Percentiles rank a stretch among this genome's conserved stretches.
These are phyloP conservation scores for Plodia interpunctella DNA, from an alignment of 1,140 invertebrate genomes.

Conservation along the genomic window DNA sequence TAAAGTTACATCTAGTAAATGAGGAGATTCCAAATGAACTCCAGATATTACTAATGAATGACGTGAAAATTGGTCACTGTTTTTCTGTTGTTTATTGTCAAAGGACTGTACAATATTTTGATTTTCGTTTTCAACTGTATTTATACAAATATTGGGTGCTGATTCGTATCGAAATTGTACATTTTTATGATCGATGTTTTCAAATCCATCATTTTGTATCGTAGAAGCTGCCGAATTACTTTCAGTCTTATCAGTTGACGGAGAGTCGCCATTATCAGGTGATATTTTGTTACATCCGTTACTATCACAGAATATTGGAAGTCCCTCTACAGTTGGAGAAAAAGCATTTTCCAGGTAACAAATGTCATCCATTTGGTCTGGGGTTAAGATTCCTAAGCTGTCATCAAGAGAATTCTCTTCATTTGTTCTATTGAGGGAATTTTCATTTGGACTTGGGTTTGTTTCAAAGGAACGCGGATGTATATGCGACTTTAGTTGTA, in stretches of 20 bases:
- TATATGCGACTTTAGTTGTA: slow-evolving; percentile 62
- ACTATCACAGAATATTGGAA: slow-evolving; percentile 67
- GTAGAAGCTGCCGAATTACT: slow-evolving; percentile 69
- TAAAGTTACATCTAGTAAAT: slow-evolving; percentile 2
- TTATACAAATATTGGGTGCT: slow-evolving; percentile 47
- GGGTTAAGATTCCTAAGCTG: slow-evolving; percentile 89
- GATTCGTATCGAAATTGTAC: slow-evolving; percentile 29
- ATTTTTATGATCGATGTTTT: slow-evolving; percentile 36
- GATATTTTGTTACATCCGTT: slow-evolving; percentile 56
- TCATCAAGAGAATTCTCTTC: slow-evolving; percentile 89
- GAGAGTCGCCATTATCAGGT: slow-evolving; percentile 68
- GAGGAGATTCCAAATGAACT: background rate
- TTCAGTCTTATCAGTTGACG: slow-evolving; percentile 75
- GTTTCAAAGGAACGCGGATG: slow-evolving; percentile 52
- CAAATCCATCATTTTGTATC: slow-evolving; percentile 68
- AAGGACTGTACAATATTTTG: slow-evolving; percentile 16
- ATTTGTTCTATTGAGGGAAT: slow-evolving; percentile 75
- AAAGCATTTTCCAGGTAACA: slow-evolving; percentile 78
- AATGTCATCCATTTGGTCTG: slow-evolving; percentile 90
- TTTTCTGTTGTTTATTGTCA: background rate
- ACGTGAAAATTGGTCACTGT: slow-evolving; percentile 27
- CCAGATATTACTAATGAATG: slow-evolving; percentile 10
- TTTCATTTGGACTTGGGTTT: slow-evolving; percentile 68
- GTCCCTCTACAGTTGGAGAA: slow-evolving; percentile 77
- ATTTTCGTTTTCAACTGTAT: slow-evolving; percentile 37